A percentile compares a stretch with the other conserved stretches of the same genome.
Evolutionary conservation across 2,113 vertebrate genomes (phyloP).

Genomic region (Hippopotamus amphibius): DNA sequence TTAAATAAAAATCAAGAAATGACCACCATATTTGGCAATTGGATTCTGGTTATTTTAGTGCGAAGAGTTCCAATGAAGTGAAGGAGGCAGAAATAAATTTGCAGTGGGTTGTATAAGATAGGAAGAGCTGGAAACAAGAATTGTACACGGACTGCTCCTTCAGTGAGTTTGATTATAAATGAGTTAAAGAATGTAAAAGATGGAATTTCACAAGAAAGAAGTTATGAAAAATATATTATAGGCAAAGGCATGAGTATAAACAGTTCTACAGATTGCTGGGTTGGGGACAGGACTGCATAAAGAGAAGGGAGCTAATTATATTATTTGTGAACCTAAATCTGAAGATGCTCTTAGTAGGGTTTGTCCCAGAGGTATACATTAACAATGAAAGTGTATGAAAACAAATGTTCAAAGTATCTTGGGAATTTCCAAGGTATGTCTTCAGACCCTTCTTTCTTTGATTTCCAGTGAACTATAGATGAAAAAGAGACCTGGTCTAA

Average conservation of each 20-base stretch:
- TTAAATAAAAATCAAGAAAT: not conserved
- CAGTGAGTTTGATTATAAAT: not conserved
- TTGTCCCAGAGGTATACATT: not conserved
- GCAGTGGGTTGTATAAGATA: not conserved
- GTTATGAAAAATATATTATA: not conserved
- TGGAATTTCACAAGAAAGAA: not conserved
- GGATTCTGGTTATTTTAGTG: not conserved
- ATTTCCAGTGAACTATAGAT: constrained; percentile 76
- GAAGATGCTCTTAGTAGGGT: not conserved
- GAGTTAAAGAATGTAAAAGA: not conserved
- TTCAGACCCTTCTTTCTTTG: constrained; percentile 73
- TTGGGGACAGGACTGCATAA: not conserved
- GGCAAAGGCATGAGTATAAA: not conserved
- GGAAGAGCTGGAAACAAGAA: not conserved
- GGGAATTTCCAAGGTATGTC: constrained; percentile 60
- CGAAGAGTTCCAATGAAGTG: not conserved
- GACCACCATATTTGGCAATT: not conserved
- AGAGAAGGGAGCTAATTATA: not conserved
- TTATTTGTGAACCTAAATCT: not conserved
- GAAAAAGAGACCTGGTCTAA: constrained; percentile 75
- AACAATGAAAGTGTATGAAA: not conserved
- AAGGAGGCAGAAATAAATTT: not conserved
- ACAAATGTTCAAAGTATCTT: constrained; percentile 76
- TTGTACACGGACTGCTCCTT: not conserved
- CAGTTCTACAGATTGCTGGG: not conserved